These are phyloP conservation scores for Clitarchus hookeri DNA, from an alignment of 2,888 invertebrate species.

Conservation along the genomic window DNA sequence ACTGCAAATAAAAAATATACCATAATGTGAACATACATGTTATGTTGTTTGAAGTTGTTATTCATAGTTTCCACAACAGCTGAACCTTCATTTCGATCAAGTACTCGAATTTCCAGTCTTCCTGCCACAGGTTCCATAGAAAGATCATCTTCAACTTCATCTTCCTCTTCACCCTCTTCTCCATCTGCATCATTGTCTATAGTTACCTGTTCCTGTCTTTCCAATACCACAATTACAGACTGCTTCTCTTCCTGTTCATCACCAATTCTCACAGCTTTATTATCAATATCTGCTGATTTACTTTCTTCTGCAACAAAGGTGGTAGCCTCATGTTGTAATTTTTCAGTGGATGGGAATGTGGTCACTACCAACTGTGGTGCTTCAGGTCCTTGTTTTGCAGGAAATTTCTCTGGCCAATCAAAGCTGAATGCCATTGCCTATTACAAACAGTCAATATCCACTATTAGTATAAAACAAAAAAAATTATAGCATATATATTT, in stretches of 20 bases:
- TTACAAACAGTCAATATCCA: background rate
- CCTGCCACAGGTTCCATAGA: slow-evolving; percentile 69
- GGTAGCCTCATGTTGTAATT: background rate
- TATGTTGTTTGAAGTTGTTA: slow-evolving; percentile 47
- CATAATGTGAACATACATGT: background rate
- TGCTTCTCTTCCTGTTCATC: slow-evolving; percentile 28
- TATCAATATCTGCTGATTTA: background rate
- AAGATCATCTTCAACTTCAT: slow-evolving; percentile 51
- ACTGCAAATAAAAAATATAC: background rate
- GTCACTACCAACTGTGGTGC: slow-evolving; percentile 19
- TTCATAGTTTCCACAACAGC: slow-evolving; percentile 42
- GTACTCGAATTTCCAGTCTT: slow-evolving; percentile 79
- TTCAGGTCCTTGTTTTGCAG: slow-evolving; percentile 17
- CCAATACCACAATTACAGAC: background rate
- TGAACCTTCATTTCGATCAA: slow-evolving; percentile 47
- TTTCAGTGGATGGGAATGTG: slow-evolving; percentile 6
- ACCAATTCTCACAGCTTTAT: slow-evolving; percentile 25
- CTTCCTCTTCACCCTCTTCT: slow-evolving; percentile 29
- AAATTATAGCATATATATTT: background rate
- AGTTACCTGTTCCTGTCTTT: background rate
- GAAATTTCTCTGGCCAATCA: background rate
- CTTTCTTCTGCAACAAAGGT: slow-evolving; percentile 1
- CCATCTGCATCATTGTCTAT: slow-evolving; percentile 11
- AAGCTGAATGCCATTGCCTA: background rate
- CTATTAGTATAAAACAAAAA: background rate